Evolutionary conservation across 2,888 invertebrate species (phyloP).

Genomic region (Prostheceraeus crozeri): DNA sequence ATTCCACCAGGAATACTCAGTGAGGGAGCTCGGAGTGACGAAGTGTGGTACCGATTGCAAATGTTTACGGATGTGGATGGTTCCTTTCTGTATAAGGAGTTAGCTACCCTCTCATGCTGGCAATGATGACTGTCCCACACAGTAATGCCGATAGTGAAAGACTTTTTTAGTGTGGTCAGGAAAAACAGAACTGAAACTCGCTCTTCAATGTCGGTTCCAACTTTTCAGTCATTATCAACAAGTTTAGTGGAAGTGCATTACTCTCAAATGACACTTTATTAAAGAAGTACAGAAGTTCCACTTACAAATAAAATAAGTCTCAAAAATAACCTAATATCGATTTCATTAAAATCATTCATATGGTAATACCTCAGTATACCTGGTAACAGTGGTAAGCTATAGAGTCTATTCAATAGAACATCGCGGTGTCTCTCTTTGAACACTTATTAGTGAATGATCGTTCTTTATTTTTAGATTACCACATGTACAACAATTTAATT

Average conservation of each 20-base stretch:
- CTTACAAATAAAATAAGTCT: too few species aligned
- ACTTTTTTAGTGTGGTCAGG: slow-evolving; percentile 16
- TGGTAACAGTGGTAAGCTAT: too few species aligned
- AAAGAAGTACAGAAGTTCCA: too few species aligned
- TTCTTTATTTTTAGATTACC: too few species aligned
- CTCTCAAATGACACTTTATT: slow-evolving; percentile 5
- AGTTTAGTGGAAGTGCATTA: slow-evolving; percentile 1
- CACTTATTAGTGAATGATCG: too few species aligned
- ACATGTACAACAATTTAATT: too few species aligned
- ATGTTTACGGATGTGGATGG: slow-evolving; percentile 11
- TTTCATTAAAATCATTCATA: too few species aligned
- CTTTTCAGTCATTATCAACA: slow-evolving; percentile 3
- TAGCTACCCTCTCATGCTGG: slow-evolving; percentile 17
- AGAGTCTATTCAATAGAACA: too few species aligned
- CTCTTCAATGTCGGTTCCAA: slow-evolving; percentile 17
- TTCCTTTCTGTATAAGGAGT: slow-evolving; percentile 14
- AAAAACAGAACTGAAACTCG: slow-evolving; percentile 18
- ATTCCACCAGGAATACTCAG: too few species aligned
- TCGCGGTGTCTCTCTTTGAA: too few species aligned
- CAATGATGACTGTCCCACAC: neutral
- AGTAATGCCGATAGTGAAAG: slow-evolving; percentile 24
- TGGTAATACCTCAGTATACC: too few species aligned
- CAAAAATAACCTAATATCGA: too few species aligned
- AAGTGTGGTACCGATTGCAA: slow-evolving; percentile 7
- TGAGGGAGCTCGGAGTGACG: neutral